Conservation (phyloP, 2,888 invertebrate genomes). For the Drosophila borealis region DNA sequence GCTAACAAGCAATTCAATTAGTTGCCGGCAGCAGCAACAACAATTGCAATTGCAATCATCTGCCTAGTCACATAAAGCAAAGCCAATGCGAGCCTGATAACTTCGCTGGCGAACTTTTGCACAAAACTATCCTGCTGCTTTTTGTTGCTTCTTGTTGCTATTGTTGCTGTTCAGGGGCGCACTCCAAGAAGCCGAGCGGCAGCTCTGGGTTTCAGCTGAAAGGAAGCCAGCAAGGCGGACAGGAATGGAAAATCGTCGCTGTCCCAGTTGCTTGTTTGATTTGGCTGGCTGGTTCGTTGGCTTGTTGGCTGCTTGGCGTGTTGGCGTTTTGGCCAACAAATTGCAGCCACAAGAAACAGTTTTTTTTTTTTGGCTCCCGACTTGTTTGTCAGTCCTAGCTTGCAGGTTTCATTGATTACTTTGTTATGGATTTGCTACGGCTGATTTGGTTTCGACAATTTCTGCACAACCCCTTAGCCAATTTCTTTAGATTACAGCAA, state of each 20-base stretch:
- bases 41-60: conserved; percentile 48
- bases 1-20: conserved; percentile 55
- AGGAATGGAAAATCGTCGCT: conserved; percentile 35
- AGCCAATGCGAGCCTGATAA: conserved; percentile 62
- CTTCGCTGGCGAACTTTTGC: conserved; percentile 51
- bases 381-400: conserved; percentile 51
- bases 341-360: conserved; percentile 74
- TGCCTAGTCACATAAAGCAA: conserved; percentile 49
- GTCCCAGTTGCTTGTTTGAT: conserved; percentile 65
- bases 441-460: conserved; percentile 63
- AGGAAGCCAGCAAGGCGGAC: conserved; percentile 47
- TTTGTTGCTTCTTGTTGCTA: conserved; percentile 37
- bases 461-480: conserved; percentile 25
- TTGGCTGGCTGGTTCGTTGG: conserved; percentile 49
- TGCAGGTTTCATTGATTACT: conserved; percentile 74
- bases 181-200: conserved; percentile 16
- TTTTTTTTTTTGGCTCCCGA: conserved; percentile 57
- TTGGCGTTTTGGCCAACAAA: conserved; percentile 75
- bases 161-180: conserved; percentile 33
- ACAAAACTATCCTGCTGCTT: conserved; percentile 52
- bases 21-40: conserved; percentile 52
- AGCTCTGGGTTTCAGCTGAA: conserved; percentile 16
- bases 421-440: conserved; percentile 76
- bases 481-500: conserved; percentile 36
- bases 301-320: conserved; percentile 35